A percentile compares a stretch with the other conserved stretches of the same genome.
These are phyloP conservation scores for Hydropsyche betteni DNA, from an alignment of 2,888 invertebrate genomes.

Conservation along the genomic window DNA sequence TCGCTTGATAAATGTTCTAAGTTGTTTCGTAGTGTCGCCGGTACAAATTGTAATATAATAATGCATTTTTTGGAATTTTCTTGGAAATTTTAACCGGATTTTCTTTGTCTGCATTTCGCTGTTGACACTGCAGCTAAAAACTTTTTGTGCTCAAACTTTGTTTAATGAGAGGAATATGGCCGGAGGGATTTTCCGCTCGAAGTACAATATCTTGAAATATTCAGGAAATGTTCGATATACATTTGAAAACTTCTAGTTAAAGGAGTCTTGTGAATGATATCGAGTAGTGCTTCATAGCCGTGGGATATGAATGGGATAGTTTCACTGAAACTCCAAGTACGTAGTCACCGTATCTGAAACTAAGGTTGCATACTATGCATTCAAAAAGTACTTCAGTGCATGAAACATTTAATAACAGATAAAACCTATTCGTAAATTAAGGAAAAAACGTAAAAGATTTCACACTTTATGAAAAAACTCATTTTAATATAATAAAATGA, in stretches of 20 bases:
- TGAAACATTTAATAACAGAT: too few relatives aligned
- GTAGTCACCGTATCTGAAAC: background rate
- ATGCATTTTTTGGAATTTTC: background rate
- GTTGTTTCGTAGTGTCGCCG: conserved; percentile 35
- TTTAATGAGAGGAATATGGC: too few relatives aligned
- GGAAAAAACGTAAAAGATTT: too few relatives aligned
- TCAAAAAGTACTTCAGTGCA: too few relatives aligned
- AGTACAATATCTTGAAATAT: background rate
- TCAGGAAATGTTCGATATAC: background rate
- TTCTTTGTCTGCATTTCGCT: too few relatives aligned
- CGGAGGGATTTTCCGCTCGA: conserved; percentile 1
- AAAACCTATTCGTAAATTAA: too few relatives aligned
- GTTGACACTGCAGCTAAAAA: too few relatives aligned
- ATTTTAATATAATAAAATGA: background rate
- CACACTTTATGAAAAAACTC: too few relatives aligned
- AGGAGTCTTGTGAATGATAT: background rate
- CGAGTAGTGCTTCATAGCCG: background rate
- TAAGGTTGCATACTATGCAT: too few relatives aligned
- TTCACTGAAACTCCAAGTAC: too few relatives aligned
- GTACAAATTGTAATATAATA: conserved; percentile 31
- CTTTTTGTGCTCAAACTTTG: too few relatives aligned
- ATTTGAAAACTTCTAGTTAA: background rate
- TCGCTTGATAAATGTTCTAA: conserved; percentile 42
- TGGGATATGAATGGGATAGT: conserved; percentile 4
- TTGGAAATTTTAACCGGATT: background rate